Evolutionary conservation across 2,797 vertebrate genomes (phyloP), one percentile per base, ranked within the genome.

Genomic region (Pelochelys cantorii): DNA sequence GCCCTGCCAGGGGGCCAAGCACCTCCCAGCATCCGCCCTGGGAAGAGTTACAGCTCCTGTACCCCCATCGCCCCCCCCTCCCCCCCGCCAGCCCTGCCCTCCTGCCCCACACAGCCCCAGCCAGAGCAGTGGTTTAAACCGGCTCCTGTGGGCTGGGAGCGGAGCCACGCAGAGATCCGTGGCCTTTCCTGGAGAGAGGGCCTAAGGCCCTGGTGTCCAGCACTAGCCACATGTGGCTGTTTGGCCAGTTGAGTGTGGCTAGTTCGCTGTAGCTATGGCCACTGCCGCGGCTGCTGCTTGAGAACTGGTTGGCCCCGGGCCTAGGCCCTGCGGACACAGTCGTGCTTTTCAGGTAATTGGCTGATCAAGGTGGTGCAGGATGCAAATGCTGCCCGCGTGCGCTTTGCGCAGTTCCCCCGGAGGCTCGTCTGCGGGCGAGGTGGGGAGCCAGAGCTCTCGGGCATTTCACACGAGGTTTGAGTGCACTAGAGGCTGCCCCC

Each of bases 401-500:
- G 42, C 42, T 42, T 42, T 42, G 42, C 42, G 42, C 42, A 42
- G 42, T 42, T 42, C 42, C 42, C 42, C 42, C 42, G 42, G 42
- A 6, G 42, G 42, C 42, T 42, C 42, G 4, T 5, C 42, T 79
- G 75, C 82, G 5, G 42, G 77, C 8, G 13, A 62, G 18, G 54
- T 59, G 68, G 81, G 54, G 68, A 86, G 83, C 93, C 62, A 90
- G 86, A 74, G 4, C 57, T 88, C 91, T 87, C 80, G 55, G 75
- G 88, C 87, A 48, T 68, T 56, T 71, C 18, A 34, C 25, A 22
- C 25, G 48, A 88, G 77, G 80, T 65, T 85, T 60, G 68, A 15
- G 31, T 89, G 92, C 91, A 75, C 78, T 91, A 80, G 87, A 53
- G 81, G 53, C 87, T 77, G 42, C 74, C 79, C 87, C 56, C 14